Base-by-base conservation (phyloP, 2,888 invertebrate species). In the Chrysodeixis includens region DNA sequence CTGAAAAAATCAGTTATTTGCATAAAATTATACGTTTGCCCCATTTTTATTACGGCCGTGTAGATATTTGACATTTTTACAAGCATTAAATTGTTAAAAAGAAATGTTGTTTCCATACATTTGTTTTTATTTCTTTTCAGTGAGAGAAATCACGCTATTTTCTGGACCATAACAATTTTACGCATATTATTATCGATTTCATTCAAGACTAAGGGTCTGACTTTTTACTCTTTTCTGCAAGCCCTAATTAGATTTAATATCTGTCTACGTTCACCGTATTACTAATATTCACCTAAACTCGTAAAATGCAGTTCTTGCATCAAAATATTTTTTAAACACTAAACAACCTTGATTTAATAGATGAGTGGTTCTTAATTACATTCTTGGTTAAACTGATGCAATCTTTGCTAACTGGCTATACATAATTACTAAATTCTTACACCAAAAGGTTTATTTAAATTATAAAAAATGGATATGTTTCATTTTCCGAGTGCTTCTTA, bases 1-100 rank as follows among this genome's bases (percentile, higher is more conserved):
- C 44, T 12, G 61, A 67, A 78, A 55, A 26, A 72, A 71, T 76
- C 71, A 61, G 5, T 46, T 16, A 5, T 54, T 61, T 14, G 32
- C 49, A 32, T 49, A 32, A 56, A 49, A 49, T 56, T 56, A 49
- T 49, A 46, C 30, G 32, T 56, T 49, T 44, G 49, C 22, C 30
- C 52, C 8, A 58, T 46, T 61, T 60, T 12, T 51, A 22, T 10
- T 18, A 20, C 9, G 0, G 6, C 26, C 26, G n/a, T n/a, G n/a
- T n/a, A 26, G 3, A 26, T 6, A 26, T 26, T 4, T 26, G 26
- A 26, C 26, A 26, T 26, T 6, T 26, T 26, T 26, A 26, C 26
- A 26, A 26, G 26, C 26, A 26, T 26, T 26, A 6, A 26, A 26
- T 26, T 6, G 26, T 26, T 26, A 26, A 26, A 26, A 26, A 26